Evolutionary conservation across 2,797 vertebrate species (phyloP), one percentile per base, ranked within the genome.

Genomic region (Danio albolineatus): DNA sequence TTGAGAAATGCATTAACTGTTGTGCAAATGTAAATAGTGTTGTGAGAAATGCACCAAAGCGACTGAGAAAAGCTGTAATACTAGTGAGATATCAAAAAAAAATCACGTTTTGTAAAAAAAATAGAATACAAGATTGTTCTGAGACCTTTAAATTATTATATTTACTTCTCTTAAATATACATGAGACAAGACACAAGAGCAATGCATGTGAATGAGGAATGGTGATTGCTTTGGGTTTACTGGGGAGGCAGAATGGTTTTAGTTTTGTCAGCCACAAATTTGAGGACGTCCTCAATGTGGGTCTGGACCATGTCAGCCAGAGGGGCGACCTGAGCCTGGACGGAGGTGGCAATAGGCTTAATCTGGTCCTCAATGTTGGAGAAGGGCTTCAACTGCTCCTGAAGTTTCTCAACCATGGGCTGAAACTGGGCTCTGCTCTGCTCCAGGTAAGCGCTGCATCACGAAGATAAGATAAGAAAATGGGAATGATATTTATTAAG

Each of bases 381-480:
- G 59, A 91, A 72, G 4, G 91, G 86, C 60, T 84, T 89, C 74
- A 91, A 57, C 53, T 90, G 85, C 1, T 84, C 86, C 80, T 91
- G 87, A 82, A 93, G 76, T 83, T 84, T 88, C 46, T 91, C 86
- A 1, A 90, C 81, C 89, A 93, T 84, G 16, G 89, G 89, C 89
- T 88, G 86, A 80, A 93, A 21, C 82, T 86, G 83, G 28, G 87
- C 69, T 78, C 28, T 86, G 86, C 87, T 83, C 67, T 88, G 82
- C 70, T 91, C 86, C 6, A 92, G 8, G 87, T 91, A 93, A 72
- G 84, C 81, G 53, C 92, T 92, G 82, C 2, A 73, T 48, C 54
- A 51, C 57, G 21, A 48, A 46, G 56, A 10, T 43, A 38, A 64
- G 28, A 16, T 0, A 28, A 28, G 28, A 28, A 28, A 3, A 28